A percentile compares a stretch with the other conserved stretches of the same genome.
Evolutionary conservation across 2,888 invertebrate species (phyloP).

Genomic region (Uropetala carovei): DNA sequence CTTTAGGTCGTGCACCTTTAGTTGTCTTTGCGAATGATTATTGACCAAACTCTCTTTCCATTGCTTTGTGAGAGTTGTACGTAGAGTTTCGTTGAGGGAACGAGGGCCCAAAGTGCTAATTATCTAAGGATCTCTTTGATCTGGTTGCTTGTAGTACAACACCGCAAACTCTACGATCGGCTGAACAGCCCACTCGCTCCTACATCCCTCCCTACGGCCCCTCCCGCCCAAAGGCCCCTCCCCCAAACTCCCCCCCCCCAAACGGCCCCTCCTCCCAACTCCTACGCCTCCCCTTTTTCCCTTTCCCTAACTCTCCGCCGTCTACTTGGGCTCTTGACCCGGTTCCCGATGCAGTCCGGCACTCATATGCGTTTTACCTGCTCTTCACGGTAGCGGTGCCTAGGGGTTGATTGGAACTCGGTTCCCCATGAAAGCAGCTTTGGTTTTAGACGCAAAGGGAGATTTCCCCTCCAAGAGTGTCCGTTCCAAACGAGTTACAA

Average conservation of each 20-base stretch:
- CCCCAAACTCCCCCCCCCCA: no score
- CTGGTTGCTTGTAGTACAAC: background rate
- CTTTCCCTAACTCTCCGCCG: background rate
- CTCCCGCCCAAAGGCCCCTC: no score
- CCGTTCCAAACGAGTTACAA: background rate
- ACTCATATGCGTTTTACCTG: background rate
- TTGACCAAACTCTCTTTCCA: background rate
- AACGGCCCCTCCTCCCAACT: no score
- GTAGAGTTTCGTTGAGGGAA: background rate
- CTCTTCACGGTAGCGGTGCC: background rate
- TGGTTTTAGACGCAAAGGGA: background rate
- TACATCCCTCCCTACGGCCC: no score
- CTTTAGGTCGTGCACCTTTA: background rate
- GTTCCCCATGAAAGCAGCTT: background rate
- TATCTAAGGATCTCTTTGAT: conserved; percentile 3
- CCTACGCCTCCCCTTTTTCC: no score
- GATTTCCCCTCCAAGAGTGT: background rate
- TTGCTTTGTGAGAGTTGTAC: background rate
- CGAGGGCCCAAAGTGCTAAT: conserved; percentile 9
- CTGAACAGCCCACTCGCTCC: background rate
- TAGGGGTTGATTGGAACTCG: background rate
- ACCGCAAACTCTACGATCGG: conserved; percentile 5
- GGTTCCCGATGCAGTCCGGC: background rate
- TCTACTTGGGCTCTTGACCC: background rate
- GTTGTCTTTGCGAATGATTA: background rate